Conservation (phyloP, 2,888 invertebrate genomes). For the Carterocephalus palaemon region DNA sequence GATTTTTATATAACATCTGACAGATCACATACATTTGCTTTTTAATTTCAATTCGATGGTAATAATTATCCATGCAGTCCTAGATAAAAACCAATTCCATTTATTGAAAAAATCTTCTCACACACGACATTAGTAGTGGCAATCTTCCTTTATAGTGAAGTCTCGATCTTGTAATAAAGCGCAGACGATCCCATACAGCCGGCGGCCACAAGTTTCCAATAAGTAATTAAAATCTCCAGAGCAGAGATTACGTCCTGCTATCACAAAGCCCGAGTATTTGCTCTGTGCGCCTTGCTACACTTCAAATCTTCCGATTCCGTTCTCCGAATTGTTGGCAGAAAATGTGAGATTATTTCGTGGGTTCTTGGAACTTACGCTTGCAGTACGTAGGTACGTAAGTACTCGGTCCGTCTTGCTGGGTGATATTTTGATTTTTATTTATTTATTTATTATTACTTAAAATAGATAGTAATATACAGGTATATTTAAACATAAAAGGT, state of each 20-base stretch:
- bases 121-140: constrained; percentile 35
- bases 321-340: constrained; percentile 32
- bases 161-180: constrained; percentile 66
- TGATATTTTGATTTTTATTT: too few relatives aligned
- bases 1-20: too few relatives aligned
- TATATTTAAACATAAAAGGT: too few relatives aligned
- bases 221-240: constrained; percentile 77
- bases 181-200: constrained; percentile 67
- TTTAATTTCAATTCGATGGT: too few relatives aligned
- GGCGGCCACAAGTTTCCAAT: constrained; percentile 77
- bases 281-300: constrained; percentile 52
- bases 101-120: background rate
- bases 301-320: constrained; percentile 61
- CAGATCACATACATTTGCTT: too few relatives aligned
- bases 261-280: constrained; percentile 66
- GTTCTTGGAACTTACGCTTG: too few relatives aligned
- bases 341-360: constrained; percentile 24
- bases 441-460: too few relatives aligned
- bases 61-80: too few relatives aligned
- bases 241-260: constrained; percentile 64
- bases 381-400: too few relatives aligned
- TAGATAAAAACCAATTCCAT: too few relatives aligned
- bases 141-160: constrained; percentile 43
- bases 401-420: too few relatives aligned
- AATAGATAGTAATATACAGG: too few relatives aligned